These are phyloP conservation scores for Drosophila pachea DNA, from an alignment of 1,140 invertebrate genomes.

Conservation along the genomic window DNA sequence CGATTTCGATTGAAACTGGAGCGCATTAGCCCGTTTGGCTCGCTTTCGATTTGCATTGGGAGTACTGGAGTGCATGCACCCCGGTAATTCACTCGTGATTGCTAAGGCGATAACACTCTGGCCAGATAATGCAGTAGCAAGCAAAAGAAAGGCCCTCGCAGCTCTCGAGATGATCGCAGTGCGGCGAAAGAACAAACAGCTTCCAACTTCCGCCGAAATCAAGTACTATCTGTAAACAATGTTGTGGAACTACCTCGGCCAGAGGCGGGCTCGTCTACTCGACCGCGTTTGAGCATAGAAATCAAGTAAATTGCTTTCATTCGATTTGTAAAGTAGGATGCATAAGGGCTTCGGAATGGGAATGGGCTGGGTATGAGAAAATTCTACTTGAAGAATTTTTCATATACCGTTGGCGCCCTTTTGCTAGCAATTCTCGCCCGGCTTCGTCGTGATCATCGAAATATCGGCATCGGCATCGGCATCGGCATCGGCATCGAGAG, in stretches of 20 bases:
- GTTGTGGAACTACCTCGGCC: slow-evolving; percentile 8
- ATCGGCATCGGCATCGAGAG: slow-evolving; percentile 52
- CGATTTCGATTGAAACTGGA: slow-evolving; percentile 52
- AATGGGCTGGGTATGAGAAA: slow-evolving; percentile 20
- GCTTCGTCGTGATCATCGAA: slow-evolving; percentile 60
- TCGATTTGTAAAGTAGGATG: slow-evolving; percentile 59
- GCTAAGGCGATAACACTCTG: slow-evolving; percentile 12
- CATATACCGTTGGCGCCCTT: slow-evolving; percentile 66
- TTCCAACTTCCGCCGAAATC: slow-evolving; percentile 53
- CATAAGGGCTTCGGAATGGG: neutral
- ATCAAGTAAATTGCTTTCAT: slow-evolving; percentile 69
- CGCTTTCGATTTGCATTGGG: slow-evolving; percentile 56
- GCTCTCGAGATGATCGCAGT: slow-evolving; percentile 4
- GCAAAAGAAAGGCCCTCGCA: slow-evolving; percentile 26
- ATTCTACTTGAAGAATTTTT: slow-evolving; percentile 53
- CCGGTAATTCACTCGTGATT: slow-evolving; percentile 31
- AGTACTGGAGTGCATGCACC: slow-evolving; percentile 10
- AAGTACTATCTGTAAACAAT: slow-evolving; percentile 28
- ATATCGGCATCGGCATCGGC: slow-evolving; percentile 51
- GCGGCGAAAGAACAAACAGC: slow-evolving; percentile 52
- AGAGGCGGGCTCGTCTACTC: slow-evolving; percentile 26
- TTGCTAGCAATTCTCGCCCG: slow-evolving; percentile 66
- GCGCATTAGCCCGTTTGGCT: slow-evolving; percentile 51
- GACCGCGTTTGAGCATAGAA: slow-evolving; percentile 19
- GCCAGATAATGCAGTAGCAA: slow-evolving; percentile 16